A percentile compares a stretch with the other conserved stretches of the same genome.
phyloP scores from a whole-genome alignment of 2,888 invertebrate genomes.

The Galeopsomyia nigrocyanea region DNA sequence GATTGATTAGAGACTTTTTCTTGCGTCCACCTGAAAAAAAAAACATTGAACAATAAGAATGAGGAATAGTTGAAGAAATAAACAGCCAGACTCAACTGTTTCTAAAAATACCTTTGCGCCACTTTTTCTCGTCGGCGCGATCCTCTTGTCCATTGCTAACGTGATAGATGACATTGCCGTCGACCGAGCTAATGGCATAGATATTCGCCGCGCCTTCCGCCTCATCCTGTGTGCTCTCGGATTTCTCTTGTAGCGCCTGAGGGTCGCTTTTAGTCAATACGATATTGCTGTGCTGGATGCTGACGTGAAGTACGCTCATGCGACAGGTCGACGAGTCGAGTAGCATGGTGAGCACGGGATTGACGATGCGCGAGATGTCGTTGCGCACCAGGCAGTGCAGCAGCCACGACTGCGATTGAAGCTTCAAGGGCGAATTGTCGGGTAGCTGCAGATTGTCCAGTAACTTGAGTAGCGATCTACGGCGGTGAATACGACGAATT shows the following conservation, averaged over 20 bases:
- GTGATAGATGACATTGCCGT: constrained; percentile 82
- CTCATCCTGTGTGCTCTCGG: constrained; percentile 60
- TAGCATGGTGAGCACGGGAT: constrained; percentile 82
- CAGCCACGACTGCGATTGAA: constrained; percentile 83
- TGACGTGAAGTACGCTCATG: constrained; percentile 83
- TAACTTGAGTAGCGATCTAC: constrained; percentile 80
- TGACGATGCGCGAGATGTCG: constrained; percentile 83
- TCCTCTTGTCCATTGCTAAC: constrained; percentile 69
- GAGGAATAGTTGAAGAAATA: neutral
- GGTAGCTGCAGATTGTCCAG: constrained; percentile 77
- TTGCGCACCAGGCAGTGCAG: constrained; percentile 80
- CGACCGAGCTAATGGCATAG: constrained; percentile 86
- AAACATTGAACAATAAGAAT: neutral
- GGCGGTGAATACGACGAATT: too few relatives aligned
- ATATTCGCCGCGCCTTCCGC: constrained; percentile 73
- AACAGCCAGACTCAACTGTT: constrained; percentile 26
- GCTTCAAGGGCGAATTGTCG: constrained; percentile 73
- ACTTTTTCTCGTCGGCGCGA: constrained; percentile 55
- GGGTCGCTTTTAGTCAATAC: constrained; percentile 62
- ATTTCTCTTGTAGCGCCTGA: constrained; percentile 56
- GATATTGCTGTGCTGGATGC: constrained; percentile 72
- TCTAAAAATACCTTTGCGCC: constrained; percentile 42
- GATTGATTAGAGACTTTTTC: constrained; percentile 63
- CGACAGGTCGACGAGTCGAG: constrained; percentile 84
- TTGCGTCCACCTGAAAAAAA: constrained; percentile 45